Evolutionary conservation across 1,140 invertebrate genomes (phyloP).

Genomic region (Luehdorfia chinensis): DNA sequence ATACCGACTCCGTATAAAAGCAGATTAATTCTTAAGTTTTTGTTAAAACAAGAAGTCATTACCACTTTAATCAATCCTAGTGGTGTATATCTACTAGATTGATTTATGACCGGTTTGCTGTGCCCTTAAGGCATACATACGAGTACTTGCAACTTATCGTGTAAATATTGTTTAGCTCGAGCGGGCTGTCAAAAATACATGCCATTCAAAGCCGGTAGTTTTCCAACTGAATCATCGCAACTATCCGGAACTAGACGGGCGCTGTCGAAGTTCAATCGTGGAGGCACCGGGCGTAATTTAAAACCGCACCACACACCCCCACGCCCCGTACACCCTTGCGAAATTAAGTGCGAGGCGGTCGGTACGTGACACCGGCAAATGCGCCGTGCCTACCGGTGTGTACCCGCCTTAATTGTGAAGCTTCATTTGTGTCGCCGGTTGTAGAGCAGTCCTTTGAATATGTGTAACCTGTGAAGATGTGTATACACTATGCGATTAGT

Average conservation of each 20-base stretch:
- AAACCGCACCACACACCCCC: constrained; percentile 54
- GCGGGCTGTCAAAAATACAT: constrained; percentile 14
- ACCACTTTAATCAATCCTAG: too few relatives aligned
- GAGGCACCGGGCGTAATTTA: constrained; percentile 58
- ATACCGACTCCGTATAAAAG: too few relatives aligned
- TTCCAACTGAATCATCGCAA: constrained; percentile 34
- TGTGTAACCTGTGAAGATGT: neutral
- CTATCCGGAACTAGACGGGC: constrained; percentile 39
- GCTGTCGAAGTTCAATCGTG: constrained; percentile 50
- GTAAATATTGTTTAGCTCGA: too few relatives aligned
- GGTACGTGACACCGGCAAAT: constrained; percentile 68
- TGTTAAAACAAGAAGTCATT: too few relatives aligned
- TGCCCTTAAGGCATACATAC: too few relatives aligned
- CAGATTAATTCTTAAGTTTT: too few relatives aligned
- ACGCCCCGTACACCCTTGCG: constrained; percentile 38
- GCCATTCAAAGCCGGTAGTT: constrained; percentile 13
- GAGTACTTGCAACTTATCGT: too few relatives aligned
- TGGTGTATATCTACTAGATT: too few relatives aligned
- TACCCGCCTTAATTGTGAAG: constrained; percentile 64
- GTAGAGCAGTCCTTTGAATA: constrained; percentile 7
- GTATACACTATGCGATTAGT: neutral
- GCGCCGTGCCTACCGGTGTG: constrained; percentile 52
- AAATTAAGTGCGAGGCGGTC: constrained; percentile 66
- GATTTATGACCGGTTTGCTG: too few relatives aligned
- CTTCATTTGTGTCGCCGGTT: constrained; percentile 54